These are phyloP conservation scores for Strigamia maritima DNA, from an alignment of 2,888 invertebrate species.

Conservation along the genomic window DNA sequence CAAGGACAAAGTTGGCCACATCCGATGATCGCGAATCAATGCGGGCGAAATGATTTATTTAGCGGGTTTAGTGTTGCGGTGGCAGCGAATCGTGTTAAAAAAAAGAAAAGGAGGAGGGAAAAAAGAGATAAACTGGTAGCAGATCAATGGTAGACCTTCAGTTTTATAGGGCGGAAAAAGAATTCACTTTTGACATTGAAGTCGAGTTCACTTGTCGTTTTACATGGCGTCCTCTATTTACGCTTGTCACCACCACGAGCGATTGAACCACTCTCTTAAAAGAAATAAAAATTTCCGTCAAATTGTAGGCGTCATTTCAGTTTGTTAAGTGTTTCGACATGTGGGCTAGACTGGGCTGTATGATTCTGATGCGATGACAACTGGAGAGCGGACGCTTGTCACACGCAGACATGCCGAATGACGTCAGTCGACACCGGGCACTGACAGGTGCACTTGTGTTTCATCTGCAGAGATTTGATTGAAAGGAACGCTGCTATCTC, in stretches of 20 bases:
- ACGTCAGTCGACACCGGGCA: not conserved
- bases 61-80: too few species aligned
- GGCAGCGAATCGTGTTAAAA: too few species aligned
- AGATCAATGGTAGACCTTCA: not conserved
- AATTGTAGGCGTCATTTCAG: constrained; percentile 5
- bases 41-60: too few species aligned
- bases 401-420: not conserved
- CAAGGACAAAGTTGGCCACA: too few species aligned
- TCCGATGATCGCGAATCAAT: too few species aligned
- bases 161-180: constrained; percentile 20
- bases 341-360: not conserved
- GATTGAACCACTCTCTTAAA: not conserved
- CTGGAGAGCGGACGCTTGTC: not conserved
- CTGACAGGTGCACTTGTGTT: not conserved
- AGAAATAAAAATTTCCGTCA: not conserved
- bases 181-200: constrained; percentile 5
- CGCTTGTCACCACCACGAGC: not conserved
- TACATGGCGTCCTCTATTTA: not conserved
- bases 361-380: not conserved
- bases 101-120: not conserved
- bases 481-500: not conserved
- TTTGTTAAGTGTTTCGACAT: constrained; percentile 17
- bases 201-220: constrained; percentile 1
- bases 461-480: not conserved
- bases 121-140: not conserved